A percentile compares a stretch with the other conserved stretches of the same genome.
Evolutionary conservation across 2,888 invertebrate species (phyloP).

Genomic region (Hypomecis punctinalis): DNA sequence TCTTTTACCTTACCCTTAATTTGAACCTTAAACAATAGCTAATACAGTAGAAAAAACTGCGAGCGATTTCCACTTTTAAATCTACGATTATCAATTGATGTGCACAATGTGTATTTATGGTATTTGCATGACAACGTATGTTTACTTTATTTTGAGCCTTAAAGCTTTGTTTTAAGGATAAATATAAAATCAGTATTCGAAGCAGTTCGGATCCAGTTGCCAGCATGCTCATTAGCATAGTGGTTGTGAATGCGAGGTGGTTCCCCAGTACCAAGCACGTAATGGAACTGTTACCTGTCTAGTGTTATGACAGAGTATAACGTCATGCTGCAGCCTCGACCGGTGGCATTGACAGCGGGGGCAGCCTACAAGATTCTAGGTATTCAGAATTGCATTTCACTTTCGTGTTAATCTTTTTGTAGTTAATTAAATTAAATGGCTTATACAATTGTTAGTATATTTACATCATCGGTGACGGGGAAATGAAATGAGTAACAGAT

Average conservation of each 20-base stretch:
- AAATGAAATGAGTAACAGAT: too few relatives aligned
- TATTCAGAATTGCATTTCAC: not conserved
- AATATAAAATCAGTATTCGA: not conserved
- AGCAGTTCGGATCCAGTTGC: not conserved
- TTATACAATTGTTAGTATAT: too few relatives aligned
- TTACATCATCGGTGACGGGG: too few relatives aligned
- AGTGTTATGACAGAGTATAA: slow-evolving; percentile 5
- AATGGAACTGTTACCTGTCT: too few relatives aligned
- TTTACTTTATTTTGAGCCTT: slow-evolving; percentile 17
- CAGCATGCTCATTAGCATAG: not conserved
- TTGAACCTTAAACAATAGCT: not conserved
- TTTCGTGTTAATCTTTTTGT: too few relatives aligned
- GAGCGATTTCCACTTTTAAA: too few relatives aligned
- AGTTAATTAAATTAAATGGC: too few relatives aligned
- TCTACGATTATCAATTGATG: not conserved
- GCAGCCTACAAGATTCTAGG: not conserved
- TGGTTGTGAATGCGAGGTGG: slow-evolving; percentile 32
- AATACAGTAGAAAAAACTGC: not conserved
- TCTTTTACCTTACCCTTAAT: not conserved
- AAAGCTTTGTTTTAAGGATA: slow-evolving; percentile 6
- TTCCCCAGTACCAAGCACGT: slow-evolving; percentile 26
- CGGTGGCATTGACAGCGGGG: not conserved
- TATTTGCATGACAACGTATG: too few relatives aligned
- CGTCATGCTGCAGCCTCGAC: slow-evolving; percentile 26
- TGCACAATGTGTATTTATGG: too few relatives aligned